Base-by-base conservation (phyloP, 2,888 invertebrate species). In the Drosophila nr. medialis region DNA sequence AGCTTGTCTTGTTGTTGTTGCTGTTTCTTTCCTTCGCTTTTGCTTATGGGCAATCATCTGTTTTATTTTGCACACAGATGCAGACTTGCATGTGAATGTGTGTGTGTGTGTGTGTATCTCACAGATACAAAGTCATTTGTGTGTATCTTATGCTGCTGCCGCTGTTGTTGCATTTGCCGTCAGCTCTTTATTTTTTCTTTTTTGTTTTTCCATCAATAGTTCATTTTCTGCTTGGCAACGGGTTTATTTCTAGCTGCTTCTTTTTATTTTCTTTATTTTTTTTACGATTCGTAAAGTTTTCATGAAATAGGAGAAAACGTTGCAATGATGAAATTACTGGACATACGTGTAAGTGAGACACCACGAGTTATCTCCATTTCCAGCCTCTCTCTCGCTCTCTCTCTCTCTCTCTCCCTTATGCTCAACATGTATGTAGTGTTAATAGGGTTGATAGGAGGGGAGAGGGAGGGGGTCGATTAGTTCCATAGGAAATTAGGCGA, bases 1-100 rank as follows among this genome's bases (percentile, higher is more conserved):
- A 65, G 66, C 63, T 75, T 29, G 59, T 58, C 70, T 56, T 76
- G 27, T 61, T 80, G 60, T 58, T 63, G 64, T 51, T 65, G 32
- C 24, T 62, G 51, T 72, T 78, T 68, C 49, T 71, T 67, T 72
- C 80, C 73, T 75, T 81, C 68, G 75, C 55, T 58, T 83, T 84
- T 89, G 87, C 89, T 89, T 89, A 85, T 89, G 89, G 86, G 81
- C 86, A 86, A 89, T 86, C 86, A 86, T 86, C 86, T 86, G 86
- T 89, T 89, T 89, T 83, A 83, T 86, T 83, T 80, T 88, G 84
- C 82, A 79, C 83, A 74, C 71, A 72, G 49, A 72, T 64, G 70
- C 55, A 51, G 56, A 62, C 65, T 53, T 70, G 72, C 72, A 76
- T 54, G 49, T 53, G 21, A 36, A 27, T 38, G 11, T 58, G 42